Percentiles rank a stretch among this genome's conserved stretches.
Conservation (phyloP, 1,140 invertebrate genomes). For the Drosophila melanogaster region Release_6_plus_ISO1_MT NT_033779.5:19969001-19969500, state of each 20-base stretch:
- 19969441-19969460: conserved; percentile 56
- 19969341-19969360: conserved; percentile 37
- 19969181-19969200: conserved; percentile 10
- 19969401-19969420: conserved; percentile 10
- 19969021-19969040: conserved; percentile 81
- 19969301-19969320: conserved; percentile 36
- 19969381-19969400: conserved; percentile 41
- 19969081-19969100: conserved; percentile 1
- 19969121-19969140: conserved; percentile 4
- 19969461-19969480: conserved; percentile 22
- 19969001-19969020: conserved; percentile 41
- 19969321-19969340: conserved; percentile 16
- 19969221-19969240: conserved; percentile 10
- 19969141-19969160: background rate
- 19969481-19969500: conserved; percentile 28
- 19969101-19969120: conserved; percentile 10
- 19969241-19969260: background rate
- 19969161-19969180: conserved; percentile 14
- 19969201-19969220: conserved; percentile 1
- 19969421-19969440: conserved; percentile 55
- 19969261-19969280: conserved; percentile 2
- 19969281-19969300: conserved; percentile 19
- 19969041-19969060: conserved; percentile 79
- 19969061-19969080: conserved; percentile 45
- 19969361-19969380: conserved; percentile 52